Base-by-base conservation (phyloP, 2,113 vertebrate genomes). In the Corvus hawaiiensis region DNA sequence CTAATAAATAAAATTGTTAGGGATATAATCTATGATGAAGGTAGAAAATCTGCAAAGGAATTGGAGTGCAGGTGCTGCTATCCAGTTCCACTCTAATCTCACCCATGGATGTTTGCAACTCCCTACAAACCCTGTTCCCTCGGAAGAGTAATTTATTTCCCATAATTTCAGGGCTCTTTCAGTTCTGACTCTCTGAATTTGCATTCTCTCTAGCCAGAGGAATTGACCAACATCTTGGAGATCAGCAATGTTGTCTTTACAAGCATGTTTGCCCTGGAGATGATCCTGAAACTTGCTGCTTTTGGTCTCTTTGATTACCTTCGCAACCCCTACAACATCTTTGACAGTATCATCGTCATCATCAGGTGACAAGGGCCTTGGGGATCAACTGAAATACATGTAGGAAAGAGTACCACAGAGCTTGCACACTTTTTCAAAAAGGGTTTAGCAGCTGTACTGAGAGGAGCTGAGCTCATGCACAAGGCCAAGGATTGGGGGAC, bases 171-270 rank as follows among this genome's bases (percentile, higher is more conserved):
- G 41, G 27, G 20, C 11, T 83, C 30, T 82, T 58, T 73, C 37
- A 30, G 33, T 84, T 93, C 73, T 96, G 76, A 96, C 84, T 77
- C 26, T 78, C 49, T 95, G 76, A 91, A 73, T 93, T 89, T 94
- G 20, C 39, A 15, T 95, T 87, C 44, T 92, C 39, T 90, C 63
- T 81, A 99, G 99, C 99, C 99, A 2, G 99, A 99, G 56, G 99
- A 99, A 95, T 97, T 99, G 96, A 99, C 99, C 35, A 99, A 99
- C 30, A 98, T 99, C 73, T 97, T 99, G 97, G 99, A 99, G 96
- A 99, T 99, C 98, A 99, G 99, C 97, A 99, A 99, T 18, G 99
- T 99, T 87, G 99, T 99, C 55, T 99, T 99, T 95, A 99, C 99
- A 94, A 99, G 99, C 97, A 99, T 99, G 99, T 99, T 99, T 56